Percentiles rank a stretch among this genome's conserved stretches.
Conservation (phyloP, 2,797 vertebrate species). For the Oreochromis grahami region DNA sequence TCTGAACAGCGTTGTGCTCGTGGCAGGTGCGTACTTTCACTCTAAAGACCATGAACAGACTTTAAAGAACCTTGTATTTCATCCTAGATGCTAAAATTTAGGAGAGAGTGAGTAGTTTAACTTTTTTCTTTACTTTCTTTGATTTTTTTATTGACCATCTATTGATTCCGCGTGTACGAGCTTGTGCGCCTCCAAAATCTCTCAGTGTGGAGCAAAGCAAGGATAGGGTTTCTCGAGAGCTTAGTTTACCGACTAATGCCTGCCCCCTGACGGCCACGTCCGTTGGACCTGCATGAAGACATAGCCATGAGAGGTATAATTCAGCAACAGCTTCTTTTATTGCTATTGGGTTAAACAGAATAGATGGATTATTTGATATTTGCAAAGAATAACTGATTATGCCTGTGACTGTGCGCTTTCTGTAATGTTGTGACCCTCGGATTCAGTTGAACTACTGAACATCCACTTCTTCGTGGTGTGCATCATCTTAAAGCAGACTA, state of each 20-base stretch:
- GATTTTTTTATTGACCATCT: background rate
- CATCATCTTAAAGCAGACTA: background rate
- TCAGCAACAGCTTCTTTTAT: background rate
- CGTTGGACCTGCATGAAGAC: slow-evolving; percentile 2
- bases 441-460: background rate
- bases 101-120: background rate
- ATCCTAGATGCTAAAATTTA: background rate
- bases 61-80: background rate
- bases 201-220: background rate
- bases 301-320: background rate
- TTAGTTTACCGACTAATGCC: slow-evolving; percentile 39
- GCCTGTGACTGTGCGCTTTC: background rate
- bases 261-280: slow-evolving; percentile 68
- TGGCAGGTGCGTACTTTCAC: background rate
- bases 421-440: background rate
- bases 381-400: background rate
- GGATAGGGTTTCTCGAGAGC: slow-evolving; percentile 19
- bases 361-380: background rate
- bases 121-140: background rate
- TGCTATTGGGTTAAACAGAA: background rate
- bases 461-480: background rate
- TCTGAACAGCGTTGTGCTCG: background rate
- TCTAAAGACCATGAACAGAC: background rate
- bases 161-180: background rate
- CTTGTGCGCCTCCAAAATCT: background rate